Percentiles rank a stretch among this genome's conserved stretches.
phyloP scores from a whole-genome alignment of 1,140 invertebrate genomes.

The Drosophila persimilis region DNA sequence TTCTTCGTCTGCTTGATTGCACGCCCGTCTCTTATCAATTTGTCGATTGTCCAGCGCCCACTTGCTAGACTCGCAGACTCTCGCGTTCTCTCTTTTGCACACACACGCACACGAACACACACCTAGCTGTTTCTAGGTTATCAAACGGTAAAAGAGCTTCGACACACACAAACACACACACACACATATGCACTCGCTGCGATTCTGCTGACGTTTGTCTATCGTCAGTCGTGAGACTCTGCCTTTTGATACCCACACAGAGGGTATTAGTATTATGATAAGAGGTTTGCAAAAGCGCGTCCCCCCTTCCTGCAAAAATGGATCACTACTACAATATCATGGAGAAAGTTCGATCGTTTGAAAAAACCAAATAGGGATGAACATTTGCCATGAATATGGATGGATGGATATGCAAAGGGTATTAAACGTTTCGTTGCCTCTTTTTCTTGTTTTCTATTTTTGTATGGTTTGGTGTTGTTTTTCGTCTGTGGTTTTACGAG shows the following conservation, averaged over 20 bases:
- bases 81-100: too few relatives aligned
- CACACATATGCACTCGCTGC: conserved; percentile 15
- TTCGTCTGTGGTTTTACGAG: conserved; percentile 4
- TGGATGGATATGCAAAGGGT: too few relatives aligned
- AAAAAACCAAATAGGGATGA: too few relatives aligned
- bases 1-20: conserved; percentile 14
- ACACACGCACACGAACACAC: conserved; percentile 20
- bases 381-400: too few relatives aligned
- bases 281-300: background rate
- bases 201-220: conserved; percentile 33
- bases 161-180: conserved; percentile 24
- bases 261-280: too few relatives aligned
- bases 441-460: too few relatives aligned
- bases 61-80: conserved; percentile 18
- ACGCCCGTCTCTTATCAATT: conserved; percentile 38
- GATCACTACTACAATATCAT: too few relatives aligned
- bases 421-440: too few relatives aligned
- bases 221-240: conserved; percentile 37
- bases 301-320: too few relatives aligned
- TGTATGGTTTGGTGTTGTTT: conserved; percentile 1
- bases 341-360: too few relatives aligned
- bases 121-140: conserved; percentile 67
- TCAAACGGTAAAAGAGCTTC: conserved; percentile 68
- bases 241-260: conserved; percentile 20
- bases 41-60: conserved; percentile 52